A percentile compares a stretch with the other conserved stretches of the same genome.
Conservation (phyloP, 2,888 invertebrate genomes). For the Clepsis dumicolana region DNA sequence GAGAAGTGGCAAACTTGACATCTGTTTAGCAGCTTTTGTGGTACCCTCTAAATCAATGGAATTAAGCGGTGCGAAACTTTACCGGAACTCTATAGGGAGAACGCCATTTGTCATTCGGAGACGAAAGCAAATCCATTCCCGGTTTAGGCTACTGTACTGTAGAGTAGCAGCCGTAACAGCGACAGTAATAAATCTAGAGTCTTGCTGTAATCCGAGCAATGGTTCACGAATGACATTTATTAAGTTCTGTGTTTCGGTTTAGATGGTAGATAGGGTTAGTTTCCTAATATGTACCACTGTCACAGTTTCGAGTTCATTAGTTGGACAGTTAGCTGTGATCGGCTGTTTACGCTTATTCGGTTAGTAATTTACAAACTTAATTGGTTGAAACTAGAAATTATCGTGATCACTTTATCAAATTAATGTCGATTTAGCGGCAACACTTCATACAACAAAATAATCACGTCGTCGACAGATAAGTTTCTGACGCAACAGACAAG, state of each 20-base stretch:
- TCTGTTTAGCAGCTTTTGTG: slow-evolving; percentile 40
- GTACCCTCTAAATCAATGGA: slow-evolving; percentile 55
- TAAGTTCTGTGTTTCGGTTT: slow-evolving; percentile 45
- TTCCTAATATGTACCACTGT: neutral
- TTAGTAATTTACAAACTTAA: too few species aligned
- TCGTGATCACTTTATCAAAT: too few species aligned
- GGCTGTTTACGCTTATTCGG: neutral
- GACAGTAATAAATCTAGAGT: slow-evolving; percentile 48
- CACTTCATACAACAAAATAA: too few species aligned
- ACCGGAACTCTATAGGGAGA: slow-evolving; percentile 52
- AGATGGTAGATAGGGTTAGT: slow-evolving; percentile 35
- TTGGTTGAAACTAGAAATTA: too few species aligned
- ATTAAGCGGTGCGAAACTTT: slow-evolving; percentile 57
- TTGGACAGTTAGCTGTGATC: neutral
- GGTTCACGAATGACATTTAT: slow-evolving; percentile 45
- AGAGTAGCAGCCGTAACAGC: slow-evolving; percentile 49
- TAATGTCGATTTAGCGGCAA: too few species aligned
- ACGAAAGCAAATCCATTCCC: slow-evolving; percentile 59
- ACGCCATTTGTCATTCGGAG: slow-evolving; percentile 46
- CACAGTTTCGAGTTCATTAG: neutral
- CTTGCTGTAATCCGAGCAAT: slow-evolving; percentile 46
- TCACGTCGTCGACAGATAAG: too few species aligned
- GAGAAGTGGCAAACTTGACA: slow-evolving; percentile 36
- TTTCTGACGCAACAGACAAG: too few species aligned
- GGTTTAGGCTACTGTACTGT: slow-evolving; percentile 51